Percentiles rank a stretch among this genome's conserved stretches.
phyloP scores from a whole-genome alignment of 1,140 invertebrate species.

The Mycetomoellerius zeteki region DNA sequence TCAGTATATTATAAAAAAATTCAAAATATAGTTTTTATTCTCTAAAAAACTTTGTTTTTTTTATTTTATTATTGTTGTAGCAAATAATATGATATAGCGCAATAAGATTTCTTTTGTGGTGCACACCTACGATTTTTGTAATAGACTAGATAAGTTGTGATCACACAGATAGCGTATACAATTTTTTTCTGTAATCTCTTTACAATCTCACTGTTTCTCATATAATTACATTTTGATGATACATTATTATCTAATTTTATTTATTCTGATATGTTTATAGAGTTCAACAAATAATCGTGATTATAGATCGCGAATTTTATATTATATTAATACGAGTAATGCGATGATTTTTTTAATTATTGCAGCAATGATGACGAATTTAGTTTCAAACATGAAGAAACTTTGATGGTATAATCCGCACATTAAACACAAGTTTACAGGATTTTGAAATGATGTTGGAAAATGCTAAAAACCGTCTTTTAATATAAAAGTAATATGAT shows the following conservation, averaged over 20 bases:
- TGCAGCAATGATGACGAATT: conserved; percentile 1
- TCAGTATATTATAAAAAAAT: too few species aligned
- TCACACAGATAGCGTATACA: background rate
- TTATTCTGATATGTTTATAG: conserved; percentile 18
- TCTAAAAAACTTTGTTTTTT: too few species aligned
- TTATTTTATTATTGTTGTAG: too few species aligned
- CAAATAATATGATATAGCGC: background rate
- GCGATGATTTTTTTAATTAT: conserved; percentile 1
- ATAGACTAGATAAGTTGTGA: background rate
- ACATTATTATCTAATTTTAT: conserved; percentile 30
- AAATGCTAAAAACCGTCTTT: background rate
- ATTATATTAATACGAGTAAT: background rate
- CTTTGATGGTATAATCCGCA: background rate
- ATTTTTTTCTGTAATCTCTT: background rate
- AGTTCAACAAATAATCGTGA: background rate
- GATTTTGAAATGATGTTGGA: background rate
- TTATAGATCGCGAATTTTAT: background rate
- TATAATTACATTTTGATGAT: conserved; percentile 19
- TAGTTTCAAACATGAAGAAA: conserved; percentile 12
- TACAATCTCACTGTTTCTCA: background rate
- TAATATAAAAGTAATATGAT: too few species aligned
- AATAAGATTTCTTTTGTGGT: background rate
- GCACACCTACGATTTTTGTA: background rate
- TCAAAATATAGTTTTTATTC: too few species aligned
- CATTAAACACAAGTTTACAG: background rate